A percentile compares a stretch with the other conserved stretches of the same genome.
Conservation (phyloP, 2,113 vertebrate species). For the Erinaceus europaeus region DNA sequence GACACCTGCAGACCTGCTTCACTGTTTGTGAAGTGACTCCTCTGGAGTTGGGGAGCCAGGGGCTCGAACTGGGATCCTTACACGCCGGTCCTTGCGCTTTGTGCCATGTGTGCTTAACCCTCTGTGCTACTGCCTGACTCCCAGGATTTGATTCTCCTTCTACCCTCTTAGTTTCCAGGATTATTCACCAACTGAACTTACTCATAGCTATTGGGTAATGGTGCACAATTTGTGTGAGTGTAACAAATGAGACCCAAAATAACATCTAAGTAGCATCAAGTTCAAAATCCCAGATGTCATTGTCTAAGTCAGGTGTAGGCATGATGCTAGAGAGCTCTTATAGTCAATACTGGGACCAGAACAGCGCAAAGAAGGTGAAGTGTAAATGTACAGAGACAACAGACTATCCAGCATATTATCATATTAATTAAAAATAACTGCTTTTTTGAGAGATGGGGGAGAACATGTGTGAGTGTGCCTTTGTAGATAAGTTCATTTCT, state of each 20-base stretch:
- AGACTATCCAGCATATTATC: background rate
- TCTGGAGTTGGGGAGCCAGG: too few species aligned
- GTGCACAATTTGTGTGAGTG: background rate
- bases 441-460: background rate
- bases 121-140: too few species aligned
- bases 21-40: too few species aligned
- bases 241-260: background rate
- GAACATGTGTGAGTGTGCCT: background rate
- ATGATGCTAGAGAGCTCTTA: background rate
- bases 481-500: background rate
- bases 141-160: background rate
- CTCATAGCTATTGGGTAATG: background rate
- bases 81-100: too few species aligned
- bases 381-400: background rate
- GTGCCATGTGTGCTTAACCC: too few species aligned
- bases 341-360: background rate
- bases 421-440: background rate
- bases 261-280: background rate
- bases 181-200: background rate
- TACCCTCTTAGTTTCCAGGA: background rate
- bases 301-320: background rate
- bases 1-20: too few species aligned
- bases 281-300: background rate
- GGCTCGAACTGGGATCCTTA: too few species aligned
- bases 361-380: background rate